These are phyloP conservation scores for Thymallus thymallus DNA, from an alignment of 2,113 vertebrate species.

Conservation along the genomic window DNA sequence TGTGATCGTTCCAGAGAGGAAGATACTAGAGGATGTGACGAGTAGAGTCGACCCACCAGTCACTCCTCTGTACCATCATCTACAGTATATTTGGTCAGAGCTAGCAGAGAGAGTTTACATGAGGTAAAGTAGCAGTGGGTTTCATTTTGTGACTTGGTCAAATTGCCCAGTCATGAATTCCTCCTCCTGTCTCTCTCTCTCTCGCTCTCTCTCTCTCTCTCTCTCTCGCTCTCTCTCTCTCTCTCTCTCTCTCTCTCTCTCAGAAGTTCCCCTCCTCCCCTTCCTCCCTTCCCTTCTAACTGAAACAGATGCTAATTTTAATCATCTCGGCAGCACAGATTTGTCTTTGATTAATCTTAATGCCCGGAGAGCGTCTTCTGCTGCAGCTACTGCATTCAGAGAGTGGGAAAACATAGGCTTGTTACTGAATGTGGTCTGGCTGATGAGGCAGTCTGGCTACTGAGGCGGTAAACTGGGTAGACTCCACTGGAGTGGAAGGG, in stretches of 20 bases:
- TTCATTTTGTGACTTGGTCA: background rate
- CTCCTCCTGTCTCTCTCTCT: background rate
- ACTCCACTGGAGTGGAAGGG: background rate
- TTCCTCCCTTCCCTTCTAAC: background rate
- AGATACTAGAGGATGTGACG: background rate
- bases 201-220: background rate
- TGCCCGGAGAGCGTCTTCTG: slow-evolving; percentile 12
- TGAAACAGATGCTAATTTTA: slow-evolving; percentile 14
- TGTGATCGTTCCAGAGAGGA: background rate
- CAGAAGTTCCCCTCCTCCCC: background rate
- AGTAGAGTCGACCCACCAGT: background rate
- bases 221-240: background rate
- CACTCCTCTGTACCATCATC: slow-evolving; percentile 33
- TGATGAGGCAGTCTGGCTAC: background rate
- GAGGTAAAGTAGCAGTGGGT: background rate
- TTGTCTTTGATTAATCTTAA: slow-evolving; percentile 14
- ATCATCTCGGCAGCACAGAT: slow-evolving; percentile 6
- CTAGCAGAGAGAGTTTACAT: slow-evolving; percentile 42
- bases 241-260: background rate
- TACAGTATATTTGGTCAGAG: slow-evolving; percentile 49
- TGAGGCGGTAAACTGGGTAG: background rate
- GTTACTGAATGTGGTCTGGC: background rate
- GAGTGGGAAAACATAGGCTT: background rate
- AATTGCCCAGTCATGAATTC: background rate
- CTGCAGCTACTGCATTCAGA: background rate